Evolutionary conservation across 1,140 invertebrate species (phyloP).

Genomic region (Temnothorax nylanderi): DNA sequence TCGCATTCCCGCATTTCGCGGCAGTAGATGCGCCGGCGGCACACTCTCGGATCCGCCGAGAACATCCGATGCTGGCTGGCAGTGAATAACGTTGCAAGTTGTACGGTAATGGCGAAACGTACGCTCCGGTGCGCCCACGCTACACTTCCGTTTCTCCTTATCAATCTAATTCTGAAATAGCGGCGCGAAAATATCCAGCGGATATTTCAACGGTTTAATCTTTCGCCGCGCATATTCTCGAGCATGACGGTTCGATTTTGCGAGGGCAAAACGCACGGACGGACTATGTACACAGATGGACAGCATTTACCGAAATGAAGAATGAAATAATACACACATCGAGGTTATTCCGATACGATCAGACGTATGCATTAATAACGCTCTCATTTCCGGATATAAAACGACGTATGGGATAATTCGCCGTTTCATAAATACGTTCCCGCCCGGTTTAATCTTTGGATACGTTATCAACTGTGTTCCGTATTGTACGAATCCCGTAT

Average conservation of each 20-base stretch:
- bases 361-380: background rate
- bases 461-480: background rate
- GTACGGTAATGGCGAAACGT: constrained; percentile 57
- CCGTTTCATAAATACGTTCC: background rate
- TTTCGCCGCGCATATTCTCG: constrained; percentile 9
- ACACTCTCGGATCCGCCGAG: background rate
- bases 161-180: constrained; percentile 55
- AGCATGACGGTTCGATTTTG: background rate
- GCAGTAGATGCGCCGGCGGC: constrained; percentile 1
- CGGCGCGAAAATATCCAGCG: constrained; percentile 8
- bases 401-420: background rate
- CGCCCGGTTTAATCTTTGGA: background rate
- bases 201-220: background rate
- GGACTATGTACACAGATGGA: background rate
- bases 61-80: constrained; percentile 6
- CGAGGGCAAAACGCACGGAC: background rate
- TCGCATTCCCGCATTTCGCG: background rate
- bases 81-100: background rate
- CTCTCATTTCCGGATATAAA: background rate
- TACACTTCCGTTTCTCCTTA: constrained; percentile 33
- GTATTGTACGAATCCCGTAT: background rate
- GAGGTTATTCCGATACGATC: background rate
- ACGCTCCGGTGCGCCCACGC: background rate
- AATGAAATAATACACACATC: background rate
- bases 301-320: background rate